A percentile compares a stretch with the other conserved stretches of the same genome.
Conservation (phyloP, 2,888 invertebrate genomes). For the Heliconius charithonia region DNA sequence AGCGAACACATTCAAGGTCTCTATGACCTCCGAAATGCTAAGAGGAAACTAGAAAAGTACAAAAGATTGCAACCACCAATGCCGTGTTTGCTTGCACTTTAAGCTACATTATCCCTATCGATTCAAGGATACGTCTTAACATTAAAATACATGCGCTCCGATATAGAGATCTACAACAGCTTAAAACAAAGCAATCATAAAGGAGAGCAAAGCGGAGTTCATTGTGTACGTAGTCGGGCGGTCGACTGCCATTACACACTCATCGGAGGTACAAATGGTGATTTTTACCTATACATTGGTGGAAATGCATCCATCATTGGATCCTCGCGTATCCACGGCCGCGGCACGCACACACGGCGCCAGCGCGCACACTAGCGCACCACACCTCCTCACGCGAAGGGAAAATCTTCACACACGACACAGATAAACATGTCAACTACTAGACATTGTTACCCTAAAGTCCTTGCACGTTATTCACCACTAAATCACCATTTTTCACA, state of each 20-base stretch:
- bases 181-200: constrained; percentile 65
- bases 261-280: constrained; percentile 63
- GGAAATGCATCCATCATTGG: constrained; percentile 83
- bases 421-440: constrained; percentile 84
- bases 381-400: constrained; percentile 82
- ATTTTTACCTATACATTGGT: constrained; percentile 82
- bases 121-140: constrained; percentile 64
- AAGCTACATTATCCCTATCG: constrained; percentile 63
- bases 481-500: constrained; percentile 74
- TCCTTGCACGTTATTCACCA: constrained; percentile 81
- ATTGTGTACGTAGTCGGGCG: constrained; percentile 55
- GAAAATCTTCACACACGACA: constrained; percentile 84
- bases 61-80: constrained; percentile 49
- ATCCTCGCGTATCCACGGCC: constrained; percentile 73
- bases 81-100: constrained; percentile 49
- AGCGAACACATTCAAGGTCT: constrained; percentile 65
- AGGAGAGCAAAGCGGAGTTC: constrained; percentile 44
- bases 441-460: constrained; percentile 83
- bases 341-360: constrained; percentile 70
- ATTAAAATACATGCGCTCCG: constrained; percentile 61
- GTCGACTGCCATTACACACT: constrained; percentile 56
- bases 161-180: constrained; percentile 54
- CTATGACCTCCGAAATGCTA: constrained; percentile 59
- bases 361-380: constrained; percentile 74
- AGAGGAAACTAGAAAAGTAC: constrained; percentile 61